Base-by-base conservation (phyloP, 2,888 invertebrate species). In the Aphidoletes aphidimyza region DNA sequence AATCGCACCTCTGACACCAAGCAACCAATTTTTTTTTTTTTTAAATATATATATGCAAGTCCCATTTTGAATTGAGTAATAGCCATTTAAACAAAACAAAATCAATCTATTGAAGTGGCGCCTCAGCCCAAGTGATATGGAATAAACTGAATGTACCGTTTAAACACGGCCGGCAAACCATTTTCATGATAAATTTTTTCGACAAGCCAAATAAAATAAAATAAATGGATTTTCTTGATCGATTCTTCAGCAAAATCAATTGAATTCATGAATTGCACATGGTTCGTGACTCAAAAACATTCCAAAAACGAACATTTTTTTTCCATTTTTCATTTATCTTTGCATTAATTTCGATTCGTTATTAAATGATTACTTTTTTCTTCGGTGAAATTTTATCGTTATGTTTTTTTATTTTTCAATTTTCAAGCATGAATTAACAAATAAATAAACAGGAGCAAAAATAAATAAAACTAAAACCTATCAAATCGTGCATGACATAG, bases 401-500 rank as follows among this genome's bases (percentile, higher is more conserved):
- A n/a, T n/a, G n/a, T n/a, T n/a, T n/a, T n/a, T n/a, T n/a, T n/a
- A n/a, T n/a, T n/a, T n/a, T n/a, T n/a, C n/a, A n/a, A n/a, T n/a
- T n/a, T n/a, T n/a, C n/a, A n/a, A n/a, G n/a, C n/a, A n/a, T n/a
- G 22, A 54, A 54, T 54, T 22, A 54, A 54, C 69, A 54, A 2
- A 26, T 30, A 14, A 69, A 69, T 69, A 30, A 69, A 6, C 17
- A 47, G 17, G n/a, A 54, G 54, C 54, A 3, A 69, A 30, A 69
- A n/a, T n/a, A n/a, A n/a, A n/a, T n/a, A n/a, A n/a, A n/a, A n/a
- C n/a, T 69, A 69, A 30, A 69, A 69, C 30, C 69, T 14, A 22
- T 3, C 30, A 69, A 54, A 22, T 54, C 30, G 69, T 30, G 69
- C 69, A 69, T 69, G 69, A 34, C 69, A 69, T 69, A 34, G 34